Base-by-base conservation (phyloP, 2,888 invertebrate genomes). In the Pilophorus perplexus region DNA sequence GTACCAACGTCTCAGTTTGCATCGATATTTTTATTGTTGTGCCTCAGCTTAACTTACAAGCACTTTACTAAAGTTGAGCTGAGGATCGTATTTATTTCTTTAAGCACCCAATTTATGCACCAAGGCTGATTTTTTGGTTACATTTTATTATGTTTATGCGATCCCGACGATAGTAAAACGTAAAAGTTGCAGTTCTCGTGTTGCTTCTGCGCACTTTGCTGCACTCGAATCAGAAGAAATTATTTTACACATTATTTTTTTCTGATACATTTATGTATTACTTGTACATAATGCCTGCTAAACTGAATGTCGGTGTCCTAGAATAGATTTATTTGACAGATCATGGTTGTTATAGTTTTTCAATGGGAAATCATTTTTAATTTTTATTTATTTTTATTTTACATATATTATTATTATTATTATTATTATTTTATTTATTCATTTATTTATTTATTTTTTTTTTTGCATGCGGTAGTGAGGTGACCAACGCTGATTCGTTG, bases 231-330 rank as follows among this genome's bases (percentile, higher is more conserved):
- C 40, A 42, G 60, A 65, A 60, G 18, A 23, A 28, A 33, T 57
- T 48, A 22, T 50, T n/a, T n/a, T n/a, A n/a, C n/a, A n/a, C 38
- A 48, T 48, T 38, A 65, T 55, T 23, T 33, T 42, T 59, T 59
- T 59, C 5, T 1, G 59, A 52, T 50, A 10, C 12, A 23, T 50
- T 50, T 27, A 27, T 25, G 23, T 40, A 5, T 20, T 42, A 25
- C 37, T 22, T 62, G 62, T 62, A 62, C 10, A 62, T 46, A 46
- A 16, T 66, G 66, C 66, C 57, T 64, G 64, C 64, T 46, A 66
- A 68, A 67, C 69, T 69, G 67, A 69, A 68, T 68, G 69, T 69
- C 69, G 67, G 68, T 69, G 69, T 69, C 46, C 50, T 64, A 64
- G 42, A 18, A 23, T 48, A 62, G 46, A 48, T 22, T 44, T 44